These are phyloP conservation scores for Taenaris catops DNA, from an alignment of 2,888 invertebrate genomes.

Conservation along the genomic window DNA sequence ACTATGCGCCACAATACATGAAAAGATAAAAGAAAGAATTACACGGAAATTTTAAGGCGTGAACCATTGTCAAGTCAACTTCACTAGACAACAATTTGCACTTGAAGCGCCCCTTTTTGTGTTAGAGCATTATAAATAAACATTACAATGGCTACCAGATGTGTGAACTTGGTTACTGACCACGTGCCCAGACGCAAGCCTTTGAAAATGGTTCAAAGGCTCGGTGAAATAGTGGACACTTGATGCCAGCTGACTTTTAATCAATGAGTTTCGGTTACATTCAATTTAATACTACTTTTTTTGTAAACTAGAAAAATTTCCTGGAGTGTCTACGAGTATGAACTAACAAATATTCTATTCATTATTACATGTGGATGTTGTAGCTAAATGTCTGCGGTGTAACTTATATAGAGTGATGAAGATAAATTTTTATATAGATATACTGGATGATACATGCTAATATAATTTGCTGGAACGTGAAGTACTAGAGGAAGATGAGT, in stretches of 20 bases:
- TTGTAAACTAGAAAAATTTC: too few relatives aligned
- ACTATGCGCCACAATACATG: slow-evolving; percentile 61
- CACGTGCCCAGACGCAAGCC: slow-evolving; percentile 41
- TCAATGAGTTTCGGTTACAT: slow-evolving; percentile 18
- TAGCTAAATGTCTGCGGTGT: too few relatives aligned
- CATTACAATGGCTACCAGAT: slow-evolving; percentile 67
- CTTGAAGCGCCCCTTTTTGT: slow-evolving; percentile 58
- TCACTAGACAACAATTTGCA: slow-evolving; percentile 73
- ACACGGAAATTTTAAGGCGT: slow-evolving; percentile 72
- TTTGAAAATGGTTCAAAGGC: slow-evolving; percentile 31
- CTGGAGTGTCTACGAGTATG: too few relatives aligned
- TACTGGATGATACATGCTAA: too few relatives aligned
- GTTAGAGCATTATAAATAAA: slow-evolving; percentile 63
- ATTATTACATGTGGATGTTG: too few relatives aligned
- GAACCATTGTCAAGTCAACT: slow-evolving; percentile 54
- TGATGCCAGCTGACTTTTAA: slow-evolving; percentile 33
- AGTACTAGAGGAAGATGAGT: too few relatives aligned
- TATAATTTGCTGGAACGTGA: too few relatives aligned
- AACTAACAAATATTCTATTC: too few relatives aligned
- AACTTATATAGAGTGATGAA: too few relatives aligned
- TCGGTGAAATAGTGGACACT: slow-evolving; percentile 19
- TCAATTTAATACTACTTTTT: too few relatives aligned
- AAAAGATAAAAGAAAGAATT: slow-evolving; percentile 70
- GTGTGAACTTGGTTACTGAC: slow-evolving; percentile 36
- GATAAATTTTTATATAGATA: too few relatives aligned